Conservation (phyloP, 1,140 invertebrate genomes). For the Thalassaphorura encarpata region DNA sequence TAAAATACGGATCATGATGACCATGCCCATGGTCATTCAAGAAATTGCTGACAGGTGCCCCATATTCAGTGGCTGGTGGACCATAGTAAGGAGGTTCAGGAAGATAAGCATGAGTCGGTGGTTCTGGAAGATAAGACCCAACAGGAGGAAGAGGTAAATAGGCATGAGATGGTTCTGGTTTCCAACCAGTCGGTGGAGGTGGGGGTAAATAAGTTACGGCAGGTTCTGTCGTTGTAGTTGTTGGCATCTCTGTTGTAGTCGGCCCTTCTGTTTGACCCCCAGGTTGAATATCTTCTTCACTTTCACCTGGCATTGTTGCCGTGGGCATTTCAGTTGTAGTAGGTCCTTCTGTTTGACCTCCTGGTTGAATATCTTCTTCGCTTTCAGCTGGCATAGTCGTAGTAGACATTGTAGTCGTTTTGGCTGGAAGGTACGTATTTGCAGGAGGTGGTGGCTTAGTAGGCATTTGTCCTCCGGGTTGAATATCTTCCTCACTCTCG, state of each 20-base stretch:
- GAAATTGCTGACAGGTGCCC: too few relatives aligned
- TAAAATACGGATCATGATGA: too few relatives aligned
- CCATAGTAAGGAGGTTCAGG: too few relatives aligned
- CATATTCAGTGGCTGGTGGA: too few relatives aligned
- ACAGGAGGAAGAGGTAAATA: too few relatives aligned
- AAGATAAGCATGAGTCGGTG: too few relatives aligned
- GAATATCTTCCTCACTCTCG: slow-evolving; percentile 3
- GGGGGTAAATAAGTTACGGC: not conserved
- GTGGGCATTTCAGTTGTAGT: not conserved
- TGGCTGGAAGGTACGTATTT: not conserved
- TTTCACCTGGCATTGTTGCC: not conserved
- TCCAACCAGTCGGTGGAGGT: not conserved
- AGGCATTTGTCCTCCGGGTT: not conserved
- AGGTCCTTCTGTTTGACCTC: not conserved
- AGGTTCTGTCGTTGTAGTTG: not conserved
- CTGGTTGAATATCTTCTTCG: slow-evolving; percentile 5
- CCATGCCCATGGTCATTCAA: too few relatives aligned
- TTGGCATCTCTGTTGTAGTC: not conserved
- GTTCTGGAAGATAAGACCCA: too few relatives aligned
- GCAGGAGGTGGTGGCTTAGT: not conserved
- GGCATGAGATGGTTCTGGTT: too few relatives aligned
- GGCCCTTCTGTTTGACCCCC: not conserved
- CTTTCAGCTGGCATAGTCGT: not conserved
- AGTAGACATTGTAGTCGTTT: too few relatives aligned
- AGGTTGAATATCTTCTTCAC: not conserved